These are phyloP conservation scores for Acrobasis repandana DNA, from an alignment of 2,888 invertebrate genomes.

Conservation along the genomic window DNA sequence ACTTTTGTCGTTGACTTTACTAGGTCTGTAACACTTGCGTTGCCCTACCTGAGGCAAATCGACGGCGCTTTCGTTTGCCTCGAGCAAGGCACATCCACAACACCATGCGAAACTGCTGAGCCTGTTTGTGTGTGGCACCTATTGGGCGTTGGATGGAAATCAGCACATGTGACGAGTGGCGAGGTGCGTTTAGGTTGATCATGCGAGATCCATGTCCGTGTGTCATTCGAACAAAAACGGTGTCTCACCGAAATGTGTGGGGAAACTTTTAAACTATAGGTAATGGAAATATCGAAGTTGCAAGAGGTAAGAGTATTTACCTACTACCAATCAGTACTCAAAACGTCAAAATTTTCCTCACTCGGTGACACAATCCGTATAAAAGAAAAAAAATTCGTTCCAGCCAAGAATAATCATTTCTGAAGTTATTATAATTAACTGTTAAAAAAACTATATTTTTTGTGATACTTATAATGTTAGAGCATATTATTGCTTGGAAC, in stretches of 20 bases:
- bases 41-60: not conserved
- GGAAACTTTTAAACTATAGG: no score
- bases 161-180: not conserved
- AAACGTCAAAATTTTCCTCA: no score
- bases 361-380: no score
- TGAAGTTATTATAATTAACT: no score
- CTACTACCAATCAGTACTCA: no score
- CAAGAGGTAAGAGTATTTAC: no score
- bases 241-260: not conserved
- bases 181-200: slow-evolving; percentile 3
- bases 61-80: not conserved
- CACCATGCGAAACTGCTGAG: no score
- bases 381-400: not conserved
- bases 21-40: not conserved
- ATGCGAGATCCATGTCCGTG: not conserved
- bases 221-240: not conserved
- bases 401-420: not conserved
- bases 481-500: not conserved
- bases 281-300: no score
- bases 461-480: not conserved
- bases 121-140: not conserved
- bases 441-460: not conserved
- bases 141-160: not conserved
- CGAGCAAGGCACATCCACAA: not conserved
- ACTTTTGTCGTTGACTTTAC: no score